These are phyloP conservation scores for Clistopyga incitator DNA, from an alignment of 2,888 invertebrate species.

Conservation along the genomic window DNA sequence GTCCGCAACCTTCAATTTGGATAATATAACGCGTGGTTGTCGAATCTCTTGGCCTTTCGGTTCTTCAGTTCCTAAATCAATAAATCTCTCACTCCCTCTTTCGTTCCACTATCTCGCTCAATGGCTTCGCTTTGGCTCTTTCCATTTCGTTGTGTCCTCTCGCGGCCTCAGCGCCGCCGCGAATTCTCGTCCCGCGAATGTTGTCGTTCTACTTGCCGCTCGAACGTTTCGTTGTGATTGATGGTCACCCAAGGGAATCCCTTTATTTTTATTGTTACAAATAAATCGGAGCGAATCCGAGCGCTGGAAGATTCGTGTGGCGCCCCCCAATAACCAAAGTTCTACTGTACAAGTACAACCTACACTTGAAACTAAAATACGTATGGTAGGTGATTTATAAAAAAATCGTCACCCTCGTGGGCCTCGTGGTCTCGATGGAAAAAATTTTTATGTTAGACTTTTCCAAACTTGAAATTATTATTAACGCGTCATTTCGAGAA, in stretches of 20 bases:
- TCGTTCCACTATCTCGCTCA: slow-evolving; percentile 7
- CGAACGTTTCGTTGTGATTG: slow-evolving; percentile 66
- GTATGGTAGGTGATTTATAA: neutral
- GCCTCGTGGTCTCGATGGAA: too few species aligned
- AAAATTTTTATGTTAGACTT: too few species aligned
- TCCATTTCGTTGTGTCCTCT: slow-evolving; percentile 12
- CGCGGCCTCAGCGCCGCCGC: slow-evolving; percentile 22
- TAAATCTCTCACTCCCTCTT: slow-evolving; percentile 64
- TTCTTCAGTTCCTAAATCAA: slow-evolving; percentile 69
- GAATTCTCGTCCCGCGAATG: slow-evolving; percentile 54
- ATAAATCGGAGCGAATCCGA: slow-evolving; percentile 63
- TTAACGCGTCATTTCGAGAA: too few species aligned
- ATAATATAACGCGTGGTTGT: slow-evolving; percentile 68
- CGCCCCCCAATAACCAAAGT: slow-evolving; percentile 3
- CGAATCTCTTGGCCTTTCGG: slow-evolving; percentile 63
- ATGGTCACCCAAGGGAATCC: slow-evolving; percentile 60
- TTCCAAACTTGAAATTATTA: too few species aligned
- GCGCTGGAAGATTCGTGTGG: slow-evolving; percentile 42
- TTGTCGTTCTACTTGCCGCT: slow-evolving; percentile 48
- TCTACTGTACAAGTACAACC: neutral
- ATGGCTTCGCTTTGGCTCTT: slow-evolving; percentile 33
- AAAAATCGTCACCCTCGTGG: too few species aligned
- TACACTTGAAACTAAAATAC: neutral
- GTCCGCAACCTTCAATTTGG: slow-evolving; percentile 64
- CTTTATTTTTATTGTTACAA: slow-evolving; percentile 67